A percentile compares a stretch with the other conserved stretches of the same genome.
These are phyloP conservation scores for Parthenolecanium corni DNA, from an alignment of 2,888 invertebrate species.

Conservation along the genomic window DNA sequence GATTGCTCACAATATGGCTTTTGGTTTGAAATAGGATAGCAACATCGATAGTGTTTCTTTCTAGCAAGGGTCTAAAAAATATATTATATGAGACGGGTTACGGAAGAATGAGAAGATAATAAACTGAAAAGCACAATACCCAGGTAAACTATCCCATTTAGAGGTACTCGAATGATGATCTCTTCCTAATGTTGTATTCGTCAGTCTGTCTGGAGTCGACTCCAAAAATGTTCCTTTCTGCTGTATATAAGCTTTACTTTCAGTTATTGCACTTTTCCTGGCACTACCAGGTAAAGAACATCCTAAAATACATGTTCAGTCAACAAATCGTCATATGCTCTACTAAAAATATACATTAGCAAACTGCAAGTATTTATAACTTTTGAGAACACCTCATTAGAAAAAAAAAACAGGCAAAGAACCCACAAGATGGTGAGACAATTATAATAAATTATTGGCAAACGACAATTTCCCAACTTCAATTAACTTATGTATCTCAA, in stretches of 20 bases:
- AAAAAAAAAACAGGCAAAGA: no score
- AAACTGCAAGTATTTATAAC: no score
- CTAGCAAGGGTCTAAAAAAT: background rate
- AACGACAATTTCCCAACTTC: no score
- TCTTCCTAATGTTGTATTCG: background rate
- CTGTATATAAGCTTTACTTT: slow-evolving; percentile 14
- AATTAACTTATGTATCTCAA: no score
- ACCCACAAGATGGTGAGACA: no score
- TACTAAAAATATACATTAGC: no score
- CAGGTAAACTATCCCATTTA: background rate
- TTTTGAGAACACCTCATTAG: no score
- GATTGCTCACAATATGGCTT: slow-evolving; percentile 10
- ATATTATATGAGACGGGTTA: background rate
- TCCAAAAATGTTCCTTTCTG: slow-evolving; percentile 17
- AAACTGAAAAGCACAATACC: background rate
- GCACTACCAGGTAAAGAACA: background rate
- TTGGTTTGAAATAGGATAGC: slow-evolving; percentile 16
- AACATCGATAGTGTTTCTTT: background rate
- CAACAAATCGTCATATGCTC: no score
- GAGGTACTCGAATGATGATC: background rate
- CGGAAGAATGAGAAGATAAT: background rate
- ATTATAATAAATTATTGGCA: no score
- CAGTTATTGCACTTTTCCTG: background rate
- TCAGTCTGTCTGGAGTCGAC: slow-evolving; percentile 5
- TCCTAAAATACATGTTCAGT: background rate